Conservation (phyloP, 2,797 vertebrate genomes). For the Uromys caudimaculatus region DNA sequence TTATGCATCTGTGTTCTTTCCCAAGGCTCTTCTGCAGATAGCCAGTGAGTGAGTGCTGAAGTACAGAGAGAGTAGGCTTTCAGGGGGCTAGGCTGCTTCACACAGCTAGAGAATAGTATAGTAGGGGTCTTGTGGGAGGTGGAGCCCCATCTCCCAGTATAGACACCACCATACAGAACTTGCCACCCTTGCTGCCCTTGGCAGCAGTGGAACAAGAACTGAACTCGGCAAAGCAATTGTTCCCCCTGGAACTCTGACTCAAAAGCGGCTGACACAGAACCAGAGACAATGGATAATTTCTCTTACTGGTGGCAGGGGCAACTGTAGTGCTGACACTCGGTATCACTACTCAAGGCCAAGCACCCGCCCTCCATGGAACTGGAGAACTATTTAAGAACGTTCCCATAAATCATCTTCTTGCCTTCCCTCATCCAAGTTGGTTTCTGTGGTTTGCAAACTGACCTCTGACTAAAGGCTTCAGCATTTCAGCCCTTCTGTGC, state of each 20-base stretch:
- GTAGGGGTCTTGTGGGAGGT: not conserved
- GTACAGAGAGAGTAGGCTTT: not conserved
- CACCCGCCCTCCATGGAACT: not conserved
- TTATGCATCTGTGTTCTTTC: not conserved
- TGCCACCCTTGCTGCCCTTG: too few species aligned
- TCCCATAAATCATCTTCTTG: not conserved
- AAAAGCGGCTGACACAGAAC: not conserved
- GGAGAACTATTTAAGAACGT: not conserved
- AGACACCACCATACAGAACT: not conserved
- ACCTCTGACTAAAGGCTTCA: constrained; percentile 22
- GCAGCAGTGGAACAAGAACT: not conserved
- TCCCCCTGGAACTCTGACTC: not conserved
- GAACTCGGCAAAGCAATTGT: not conserved
- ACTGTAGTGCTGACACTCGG: fast-evolving
- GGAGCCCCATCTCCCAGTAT: not conserved
- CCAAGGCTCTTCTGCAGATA: not conserved
- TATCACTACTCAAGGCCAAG: not conserved
- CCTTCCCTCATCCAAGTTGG: not conserved
- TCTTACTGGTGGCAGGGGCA: not conserved
- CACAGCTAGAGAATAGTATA: not conserved
- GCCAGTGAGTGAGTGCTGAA: not conserved
- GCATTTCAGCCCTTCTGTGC: not conserved
- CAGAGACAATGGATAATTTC: not conserved
- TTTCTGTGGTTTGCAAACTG: constrained; percentile 54
- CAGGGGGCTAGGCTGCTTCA: not conserved